Evolutionary conservation across 2,888 invertebrate genomes (phyloP), one percentile per base, ranked within the genome.

Genomic region (Epicampocera succincta): DNA sequence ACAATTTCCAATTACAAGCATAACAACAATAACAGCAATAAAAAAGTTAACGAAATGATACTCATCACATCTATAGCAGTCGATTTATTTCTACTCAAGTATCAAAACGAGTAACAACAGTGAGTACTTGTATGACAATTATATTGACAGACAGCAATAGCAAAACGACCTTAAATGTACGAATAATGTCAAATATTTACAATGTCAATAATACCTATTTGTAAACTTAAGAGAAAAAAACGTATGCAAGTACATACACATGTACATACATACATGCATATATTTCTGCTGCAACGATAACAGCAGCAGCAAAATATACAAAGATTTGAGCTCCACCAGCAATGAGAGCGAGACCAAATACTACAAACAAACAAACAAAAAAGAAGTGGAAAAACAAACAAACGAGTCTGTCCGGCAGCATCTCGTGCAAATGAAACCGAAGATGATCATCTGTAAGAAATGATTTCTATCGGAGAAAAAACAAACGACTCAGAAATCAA

Each of bases 101-200:
- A 56, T 40, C 48, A 65, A 65, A 71, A 56, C 54, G 19, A 48
- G 54, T 40, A 71, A 54, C 25, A 63, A 19, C 13, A 58, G 29
- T 33, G 19, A 56, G 44, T 54, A 69, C 61, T 52, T 40, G 60
- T 11, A 42, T 72, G 19, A 56, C 52, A 68, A 75, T 52, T 60
- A 60, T 54, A 77, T 65, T 71, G 56, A 66, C 65, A 78, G 50
- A 66, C 65, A 78, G 50, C 78, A 78, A 73, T 60, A 74, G 52
- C 54, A 80, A 65, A 76, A 79, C 74, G 84, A 83, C 83, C 84
- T 83, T 81, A 83, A 81, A 76, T 76, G 71, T 63, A 71, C 58
- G 54, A 73, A 76, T 80, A 83, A 84, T 83, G 83, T 84, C 84
- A 84, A 83, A 81, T 71, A 83, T 76, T 75, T 76, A 72, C 83